A percentile compares a stretch with the other conserved stretches of the same genome.
Conservation (phyloP, 2,888 invertebrate genomes). For the Villa cingulata region DNA sequence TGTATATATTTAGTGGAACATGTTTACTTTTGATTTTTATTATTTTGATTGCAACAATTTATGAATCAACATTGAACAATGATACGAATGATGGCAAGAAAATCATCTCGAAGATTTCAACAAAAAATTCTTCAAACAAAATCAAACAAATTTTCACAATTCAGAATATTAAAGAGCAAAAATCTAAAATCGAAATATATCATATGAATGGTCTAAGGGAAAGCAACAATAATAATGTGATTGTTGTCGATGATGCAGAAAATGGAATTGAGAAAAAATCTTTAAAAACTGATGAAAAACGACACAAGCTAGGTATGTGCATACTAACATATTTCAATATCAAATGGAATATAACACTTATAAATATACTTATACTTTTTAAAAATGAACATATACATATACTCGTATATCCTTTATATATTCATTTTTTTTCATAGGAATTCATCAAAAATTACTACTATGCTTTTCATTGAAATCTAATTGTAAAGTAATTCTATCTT, state of each 20-base stretch:
- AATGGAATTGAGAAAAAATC: neutral
- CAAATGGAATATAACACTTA: too few relatives aligned
- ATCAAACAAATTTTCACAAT: neutral
- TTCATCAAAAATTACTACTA: slow-evolving; percentile 41
- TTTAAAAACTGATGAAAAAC: neutral
- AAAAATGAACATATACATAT: neutral
- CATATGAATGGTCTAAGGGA: slow-evolving; percentile 24
- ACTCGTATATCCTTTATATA: neutral
- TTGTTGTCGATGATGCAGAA: slow-evolving; percentile 12
- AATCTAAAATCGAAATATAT: slow-evolving; percentile 23
- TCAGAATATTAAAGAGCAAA: slow-evolving; percentile 8
- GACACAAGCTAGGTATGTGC: neutral
- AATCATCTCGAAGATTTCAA: neutral
- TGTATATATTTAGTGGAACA: slow-evolving; percentile 5
- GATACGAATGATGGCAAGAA: neutral
- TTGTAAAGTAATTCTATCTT: slow-evolving; percentile 58
- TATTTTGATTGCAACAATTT: slow-evolving; percentile 47
- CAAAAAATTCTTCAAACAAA: neutral
- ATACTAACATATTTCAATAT: too few relatives aligned
- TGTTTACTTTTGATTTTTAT: slow-evolving; percentile 14
- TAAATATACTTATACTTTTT: too few relatives aligned
- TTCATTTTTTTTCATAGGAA: slow-evolving; percentile 17
- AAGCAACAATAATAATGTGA: slow-evolving; percentile 11
- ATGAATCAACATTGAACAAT: slow-evolving; percentile 43
- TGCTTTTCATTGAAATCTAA: slow-evolving; percentile 65